Evolutionary conservation across 1,140 invertebrate genomes (phyloP).

Genomic region (Cherax destructor): DNA sequence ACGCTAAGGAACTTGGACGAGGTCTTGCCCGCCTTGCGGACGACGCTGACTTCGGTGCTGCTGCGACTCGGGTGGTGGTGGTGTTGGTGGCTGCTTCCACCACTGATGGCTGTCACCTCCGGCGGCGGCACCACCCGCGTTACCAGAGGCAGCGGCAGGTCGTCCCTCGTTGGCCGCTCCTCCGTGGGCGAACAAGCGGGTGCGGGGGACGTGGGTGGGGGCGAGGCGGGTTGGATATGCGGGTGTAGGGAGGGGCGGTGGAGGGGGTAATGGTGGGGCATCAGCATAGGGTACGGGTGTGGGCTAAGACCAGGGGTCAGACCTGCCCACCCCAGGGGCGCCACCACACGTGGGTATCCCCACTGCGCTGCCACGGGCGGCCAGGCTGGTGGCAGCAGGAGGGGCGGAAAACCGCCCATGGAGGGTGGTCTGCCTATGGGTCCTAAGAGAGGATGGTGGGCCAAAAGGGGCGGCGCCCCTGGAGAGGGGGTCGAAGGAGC

Average conservation of each 20-base stretch:
- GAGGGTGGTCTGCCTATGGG: constrained; percentile 42
- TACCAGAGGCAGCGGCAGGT: constrained; percentile 64
- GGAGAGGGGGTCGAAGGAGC: constrained; percentile 67
- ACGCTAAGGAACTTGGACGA: constrained; percentile 71
- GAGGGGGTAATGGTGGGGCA: constrained; percentile 58
- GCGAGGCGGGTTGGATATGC: constrained; percentile 66
- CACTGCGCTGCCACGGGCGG: constrained; percentile 61
- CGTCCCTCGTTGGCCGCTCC: constrained; percentile 74
- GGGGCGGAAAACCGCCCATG: constrained; percentile 56
- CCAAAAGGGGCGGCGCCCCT: constrained; percentile 72
- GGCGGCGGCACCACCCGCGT: constrained; percentile 63
- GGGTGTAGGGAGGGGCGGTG: constrained; percentile 59
- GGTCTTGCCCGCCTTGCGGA: constrained; percentile 51
- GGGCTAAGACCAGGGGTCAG: constrained; percentile 57
- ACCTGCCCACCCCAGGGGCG: constrained; percentile 60
- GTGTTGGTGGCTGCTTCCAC: constrained; percentile 17
- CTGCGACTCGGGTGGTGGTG: neutral
- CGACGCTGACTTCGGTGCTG: constrained; percentile 38
- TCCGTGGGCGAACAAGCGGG: constrained; percentile 70
- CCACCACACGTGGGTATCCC: constrained; percentile 56
- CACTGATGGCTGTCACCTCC: constrained; percentile 13
- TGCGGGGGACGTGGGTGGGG: constrained; percentile 58
- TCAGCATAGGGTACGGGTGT: constrained; percentile 56
- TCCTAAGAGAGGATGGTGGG: constrained; percentile 50
- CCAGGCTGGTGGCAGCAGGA: constrained; percentile 67